Evolutionary conservation across 2,888 invertebrate species (phyloP), one percentile per base, ranked within the genome.

Genomic region (Andricus curvator): DNA sequence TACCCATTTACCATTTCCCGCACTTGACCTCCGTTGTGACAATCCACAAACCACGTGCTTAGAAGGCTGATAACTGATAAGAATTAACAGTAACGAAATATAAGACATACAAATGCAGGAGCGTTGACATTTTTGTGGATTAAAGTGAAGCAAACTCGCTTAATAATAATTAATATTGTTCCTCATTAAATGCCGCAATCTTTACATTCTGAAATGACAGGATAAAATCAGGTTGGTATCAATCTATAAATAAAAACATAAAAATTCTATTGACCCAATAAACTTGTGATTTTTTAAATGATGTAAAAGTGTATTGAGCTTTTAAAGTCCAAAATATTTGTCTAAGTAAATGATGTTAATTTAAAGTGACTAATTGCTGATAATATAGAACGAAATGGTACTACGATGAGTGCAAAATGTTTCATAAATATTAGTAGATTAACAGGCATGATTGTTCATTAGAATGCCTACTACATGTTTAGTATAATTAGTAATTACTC

Each of bases 11-110:
- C 67, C 51, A 56, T 56, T 74, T 74, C 51, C 78, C 78, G 60
- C 78, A 67, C 78, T 78, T 78, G 78, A 78, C 78, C 78, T 78
- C 67, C 66, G 56, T 67, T 37, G 37, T 33, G 67, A 78, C 78
- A 78, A 78, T 22, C 78, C 67, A 68, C 67, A 60, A 78, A 67
- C 78, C 67, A 68, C 56, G 67, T 68, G 51, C 17, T 51, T 33
- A 51, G n/a, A 74, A 74, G 56, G 48, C 29, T 56, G 74, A 56
- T 74, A 74, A 56, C 20, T 74, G 74, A 56, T 74, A 56, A 74
- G 33, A 74, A 51, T 51, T 74, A 56, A n/a, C 56, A 74, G 51
- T 70, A 20, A 33, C 74, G 33, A 74, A 74, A 74, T 70, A 70
- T 15, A 74, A 37, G 25, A 51, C n/a, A n/a, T 37, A 37, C 33